Base-by-base conservation (phyloP, 2,888 invertebrate genomes). In the Crocallis elinguaria region DNA sequence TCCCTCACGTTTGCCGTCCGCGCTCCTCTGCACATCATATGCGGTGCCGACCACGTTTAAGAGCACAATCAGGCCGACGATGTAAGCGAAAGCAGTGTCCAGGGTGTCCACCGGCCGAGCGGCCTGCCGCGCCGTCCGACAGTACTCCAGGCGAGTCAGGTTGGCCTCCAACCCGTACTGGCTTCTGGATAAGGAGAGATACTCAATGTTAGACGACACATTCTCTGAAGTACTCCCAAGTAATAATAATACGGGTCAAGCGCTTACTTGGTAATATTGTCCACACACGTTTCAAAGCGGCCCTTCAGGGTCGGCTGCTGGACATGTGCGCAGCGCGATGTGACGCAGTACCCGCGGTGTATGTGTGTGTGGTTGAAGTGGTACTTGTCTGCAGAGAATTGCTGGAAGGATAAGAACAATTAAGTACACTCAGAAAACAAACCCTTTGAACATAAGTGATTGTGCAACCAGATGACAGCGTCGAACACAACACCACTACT, bases 331-430 rank as follows among this genome's bases (percentile, higher is more conserved):
- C 84, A 82, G 4, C 75, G 71, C 17, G 72, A 53, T 13, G 69
- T 56, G 13, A 84, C 55, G 57, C 84, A 84, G 57, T 75, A 70
- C 8, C 84, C 84, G 11, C 86, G 78, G 60, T 85, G 80, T 3
- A 86, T 61, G 11, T 67, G 69, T 0, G 77, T 73, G 62, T 77
- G 84, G 61, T 86, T 78, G 73, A 82, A 86, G 57, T 77, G 64
- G 30, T 67, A 73, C 1, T 57, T 64, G 44, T 75, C 67, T 0
- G 62, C 53, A 0, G 84, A 81, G 57, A 73, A 74, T 32, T 69
- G 61, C 85, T 85, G 72, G 0, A 49, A 64, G 3, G 29, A 1
- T 11, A 11, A n/a, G 2, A 12, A 4, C 11, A 3, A 12, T 29
- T 29, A 25, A 7, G n/a, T n/a, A n/a, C n/a, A n/a, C n/a, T 19